These are phyloP conservation scores for Mythimna albipuncta DNA, from an alignment of 2,888 invertebrate species.

Conservation along the genomic window DNA sequence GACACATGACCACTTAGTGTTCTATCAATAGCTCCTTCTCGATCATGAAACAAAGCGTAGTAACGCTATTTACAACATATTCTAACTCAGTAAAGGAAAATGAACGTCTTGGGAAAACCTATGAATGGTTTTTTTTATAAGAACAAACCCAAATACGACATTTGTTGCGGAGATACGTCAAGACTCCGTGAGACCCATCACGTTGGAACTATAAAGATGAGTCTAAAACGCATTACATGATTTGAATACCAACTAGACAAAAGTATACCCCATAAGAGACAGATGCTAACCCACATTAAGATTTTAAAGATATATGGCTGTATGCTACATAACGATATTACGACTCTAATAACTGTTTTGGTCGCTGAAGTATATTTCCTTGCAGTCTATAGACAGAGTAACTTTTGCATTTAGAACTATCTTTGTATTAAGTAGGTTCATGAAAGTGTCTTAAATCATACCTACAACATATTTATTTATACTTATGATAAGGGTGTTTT, in stretches of 20 bases:
- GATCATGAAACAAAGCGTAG: conserved; percentile 11
- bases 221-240: conserved; percentile 38
- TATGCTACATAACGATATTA: conserved; percentile 19
- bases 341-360: conserved; percentile 1
- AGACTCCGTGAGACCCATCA: conserved; percentile 41
- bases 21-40: conserved; percentile 6
- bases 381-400: no score
- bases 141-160: conserved; percentile 12
- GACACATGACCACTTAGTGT: background rate
- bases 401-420: background rate
- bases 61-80: conserved; percentile 9
- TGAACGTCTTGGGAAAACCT: conserved; percentile 34
- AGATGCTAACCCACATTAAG: conserved; percentile 21
- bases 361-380: background rate
- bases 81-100: conserved; percentile 18
- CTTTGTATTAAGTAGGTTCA: background rate
- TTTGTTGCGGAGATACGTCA: conserved; percentile 25
- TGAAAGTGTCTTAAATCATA: background rate
- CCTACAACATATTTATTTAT: no score
- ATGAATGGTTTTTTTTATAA: conserved; percentile 42
- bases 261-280: conserved; percentile 16
- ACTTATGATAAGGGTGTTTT: no score
- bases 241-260: conserved; percentile 42
- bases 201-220: conserved; percentile 59
- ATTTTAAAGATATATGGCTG: conserved; percentile 12